Evolutionary conservation across 2,113 vertebrate species (phyloP).

Genomic region (Callocephalon fimbriatum): DNA sequence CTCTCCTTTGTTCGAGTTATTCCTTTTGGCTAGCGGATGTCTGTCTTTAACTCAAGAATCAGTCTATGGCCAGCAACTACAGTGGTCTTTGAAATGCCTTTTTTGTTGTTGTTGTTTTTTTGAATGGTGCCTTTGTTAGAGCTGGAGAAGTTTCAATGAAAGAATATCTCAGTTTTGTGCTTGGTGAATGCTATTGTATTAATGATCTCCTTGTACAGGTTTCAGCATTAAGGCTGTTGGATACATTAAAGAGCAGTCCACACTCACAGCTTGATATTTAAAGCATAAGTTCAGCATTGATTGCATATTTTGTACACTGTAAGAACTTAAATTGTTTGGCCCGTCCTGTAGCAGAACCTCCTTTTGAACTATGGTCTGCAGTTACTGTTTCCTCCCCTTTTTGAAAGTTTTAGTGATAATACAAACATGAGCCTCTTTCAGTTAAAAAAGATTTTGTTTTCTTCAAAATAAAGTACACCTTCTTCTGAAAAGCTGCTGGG

Average conservation of each 20-base stretch:
- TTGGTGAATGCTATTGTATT: neutral
- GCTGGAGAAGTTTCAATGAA: neutral
- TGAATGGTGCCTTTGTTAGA: conserved; percentile 28
- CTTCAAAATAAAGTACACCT: neutral
- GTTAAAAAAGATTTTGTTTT: neutral
- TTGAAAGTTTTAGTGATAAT: neutral
- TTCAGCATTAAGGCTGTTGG: neutral
- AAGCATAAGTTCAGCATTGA: neutral
- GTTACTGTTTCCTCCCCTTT: neutral
- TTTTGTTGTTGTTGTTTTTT: neutral
- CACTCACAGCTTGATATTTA: neutral
- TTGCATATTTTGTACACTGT: neutral
- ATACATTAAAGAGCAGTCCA: neutral
- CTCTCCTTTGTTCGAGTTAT: neutral
- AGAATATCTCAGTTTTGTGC: conserved; percentile 12
- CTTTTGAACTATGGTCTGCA: neutral
- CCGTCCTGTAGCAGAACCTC: neutral
- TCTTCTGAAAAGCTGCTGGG: neutral
- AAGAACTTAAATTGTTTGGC: neutral
- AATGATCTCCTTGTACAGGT: neutral
- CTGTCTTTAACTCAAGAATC: neutral
- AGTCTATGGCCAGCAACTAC: neutral
- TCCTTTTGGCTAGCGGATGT: neutral
- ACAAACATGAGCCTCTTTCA: neutral
- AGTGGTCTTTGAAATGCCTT: neutral